Evolutionary conservation across 2,113 vertebrate genomes (phyloP).

Genomic region (Tricholaema leucomelas): DNA sequence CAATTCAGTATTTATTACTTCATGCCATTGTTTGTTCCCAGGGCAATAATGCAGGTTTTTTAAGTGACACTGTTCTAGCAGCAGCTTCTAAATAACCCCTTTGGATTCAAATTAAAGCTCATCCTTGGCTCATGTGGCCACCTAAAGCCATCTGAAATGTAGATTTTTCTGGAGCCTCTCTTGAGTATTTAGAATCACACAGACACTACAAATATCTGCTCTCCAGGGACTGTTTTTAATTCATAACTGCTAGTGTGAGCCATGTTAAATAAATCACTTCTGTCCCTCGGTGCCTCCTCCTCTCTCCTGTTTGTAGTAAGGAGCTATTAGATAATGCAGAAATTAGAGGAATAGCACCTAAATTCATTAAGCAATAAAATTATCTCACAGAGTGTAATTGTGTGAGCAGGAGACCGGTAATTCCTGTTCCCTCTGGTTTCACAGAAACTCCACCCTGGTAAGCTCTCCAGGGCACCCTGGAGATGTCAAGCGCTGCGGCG

Average conservation of each 20-base stretch:
- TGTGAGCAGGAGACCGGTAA: conserved; percentile 47
- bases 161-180: not conserved
- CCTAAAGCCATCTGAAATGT: conserved; percentile 4
- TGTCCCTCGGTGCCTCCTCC: not conserved
- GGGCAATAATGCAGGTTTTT: not conserved
- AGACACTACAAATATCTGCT: not conserved
- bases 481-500: not conserved
- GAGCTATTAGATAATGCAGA: conserved; percentile 31
- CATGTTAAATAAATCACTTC: not conserved
- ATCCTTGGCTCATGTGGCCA: not conserved
- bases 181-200: not conserved
- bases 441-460: conserved; percentile 43
- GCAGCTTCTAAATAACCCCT: not conserved
- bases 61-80: not conserved
- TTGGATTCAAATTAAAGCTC: not conserved
- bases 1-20: not conserved
- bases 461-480: not conserved
- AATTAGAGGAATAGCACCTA: conserved; percentile 55
- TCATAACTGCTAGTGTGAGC: not conserved
- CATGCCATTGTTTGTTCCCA: not conserved
- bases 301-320: not conserved
- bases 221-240: not conserved
- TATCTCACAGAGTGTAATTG: conserved; percentile 24
- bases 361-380: conserved; percentile 66
- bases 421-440: conserved; percentile 64